Conservation (phyloP, 2,888 invertebrate species). For the Unio delphinus region DNA sequence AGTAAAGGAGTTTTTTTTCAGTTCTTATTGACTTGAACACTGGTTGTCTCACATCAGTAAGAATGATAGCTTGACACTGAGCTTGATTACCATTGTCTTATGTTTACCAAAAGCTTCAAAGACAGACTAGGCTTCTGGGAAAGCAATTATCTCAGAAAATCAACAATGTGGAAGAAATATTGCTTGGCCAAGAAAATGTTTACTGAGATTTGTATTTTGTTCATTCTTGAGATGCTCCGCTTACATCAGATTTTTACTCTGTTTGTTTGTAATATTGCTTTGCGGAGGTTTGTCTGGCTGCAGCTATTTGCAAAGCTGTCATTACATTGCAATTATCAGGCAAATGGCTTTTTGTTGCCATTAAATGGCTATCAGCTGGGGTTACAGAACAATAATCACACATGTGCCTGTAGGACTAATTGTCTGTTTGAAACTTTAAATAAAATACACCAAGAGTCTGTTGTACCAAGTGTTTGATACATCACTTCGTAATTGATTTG, state of each 20-base stretch:
- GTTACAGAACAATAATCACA: not conserved
- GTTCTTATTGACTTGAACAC: too few relatives aligned
- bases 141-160: slow-evolving; percentile 22
- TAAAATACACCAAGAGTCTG: not conserved
- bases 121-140: slow-evolving; percentile 10
- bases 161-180: slow-evolving; percentile 30
- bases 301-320: not conserved
- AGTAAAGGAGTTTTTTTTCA: too few relatives aligned
- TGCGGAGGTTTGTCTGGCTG: too few relatives aligned
- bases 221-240: slow-evolving; percentile 24
- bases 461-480: too few relatives aligned
- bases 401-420: not conserved
- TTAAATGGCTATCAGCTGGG: not conserved
- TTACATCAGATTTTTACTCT: not conserved
- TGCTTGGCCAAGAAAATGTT: slow-evolving; percentile 37
- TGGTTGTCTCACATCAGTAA: too few relatives aligned
- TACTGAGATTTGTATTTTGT: slow-evolving; percentile 20
- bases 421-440: not conserved
- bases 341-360: not conserved
- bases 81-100: too few relatives aligned
- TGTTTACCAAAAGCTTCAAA: too few relatives aligned
- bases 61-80: too few relatives aligned
- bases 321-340: slow-evolving; percentile 1
- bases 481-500: too few relatives aligned
- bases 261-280: slow-evolving; percentile 2